phyloP scores from a whole-genome alignment of 2,888 invertebrate genomes.

The Tiliacea aurago region DNA sequence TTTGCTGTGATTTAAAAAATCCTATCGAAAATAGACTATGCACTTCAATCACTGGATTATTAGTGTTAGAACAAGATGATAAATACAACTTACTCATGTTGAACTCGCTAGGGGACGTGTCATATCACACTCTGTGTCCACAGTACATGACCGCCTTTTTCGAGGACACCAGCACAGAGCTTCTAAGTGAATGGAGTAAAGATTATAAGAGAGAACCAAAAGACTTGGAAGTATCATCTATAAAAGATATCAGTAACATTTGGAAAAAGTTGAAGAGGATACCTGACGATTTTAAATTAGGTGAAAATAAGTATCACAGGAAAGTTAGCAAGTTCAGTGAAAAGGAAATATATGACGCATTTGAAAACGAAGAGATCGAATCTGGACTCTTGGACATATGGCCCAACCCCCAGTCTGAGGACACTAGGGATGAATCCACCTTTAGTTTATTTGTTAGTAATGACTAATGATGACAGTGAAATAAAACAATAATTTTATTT shows the following conservation, averaged over 20 bases:
- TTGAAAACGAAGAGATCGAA: conserved; percentile 80
- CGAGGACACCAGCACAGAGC: conserved; percentile 77
- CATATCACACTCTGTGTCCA: conserved; percentile 79
- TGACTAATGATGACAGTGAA: conserved; percentile 56
- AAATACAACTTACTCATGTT: conserved; percentile 79
- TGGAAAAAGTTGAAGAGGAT: conserved; percentile 78
- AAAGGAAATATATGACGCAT: conserved; percentile 77
- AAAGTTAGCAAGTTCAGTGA: conserved; percentile 72
- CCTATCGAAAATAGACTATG: conserved; percentile 79
- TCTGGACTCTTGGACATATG: conserved; percentile 81
- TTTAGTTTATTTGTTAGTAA: conserved; percentile 60
- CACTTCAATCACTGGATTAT: conserved; percentile 78
- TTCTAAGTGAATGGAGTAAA: conserved; percentile 80
- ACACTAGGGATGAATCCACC: conserved; percentile 58
- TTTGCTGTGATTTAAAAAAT: conserved; percentile 79
- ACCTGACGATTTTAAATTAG: conserved; percentile 74
- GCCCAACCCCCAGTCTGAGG: conserved; percentile 65
- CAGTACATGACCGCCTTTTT: conserved; percentile 77
- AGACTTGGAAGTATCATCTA: conserved; percentile 75
- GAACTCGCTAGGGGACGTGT: conserved; percentile 86
- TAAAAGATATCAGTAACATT: conserved; percentile 74
- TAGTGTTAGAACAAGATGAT: conserved; percentile 76
- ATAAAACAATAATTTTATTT: conserved; percentile 75
- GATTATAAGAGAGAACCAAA: conserved; percentile 70
- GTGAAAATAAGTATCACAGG: conserved; percentile 61